A percentile compares a stretch with the other conserved stretches of the same genome.
Conservation (phyloP, 1,140 invertebrate genomes). For the Listronotus bonariensis region DNA sequence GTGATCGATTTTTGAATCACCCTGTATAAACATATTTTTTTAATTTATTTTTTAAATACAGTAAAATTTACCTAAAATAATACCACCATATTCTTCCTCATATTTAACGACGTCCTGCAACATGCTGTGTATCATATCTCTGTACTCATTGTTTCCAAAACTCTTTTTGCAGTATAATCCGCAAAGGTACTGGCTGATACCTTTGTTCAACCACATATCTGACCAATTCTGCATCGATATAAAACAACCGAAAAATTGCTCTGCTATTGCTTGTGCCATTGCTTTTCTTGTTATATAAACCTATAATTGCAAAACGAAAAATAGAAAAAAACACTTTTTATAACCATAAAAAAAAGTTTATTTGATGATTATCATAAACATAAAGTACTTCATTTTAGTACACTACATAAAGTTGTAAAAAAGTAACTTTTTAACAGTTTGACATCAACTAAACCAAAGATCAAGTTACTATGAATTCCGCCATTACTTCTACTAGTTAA, state of each 20-base stretch:
- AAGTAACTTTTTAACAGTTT: too few relatives aligned
- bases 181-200: constrained; percentile 91
- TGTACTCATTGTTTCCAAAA: constrained; percentile 98
- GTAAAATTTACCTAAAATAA: constrained; percentile 70
- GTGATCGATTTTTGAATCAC: too few relatives aligned
- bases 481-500: too few relatives aligned
- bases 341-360: too few relatives aligned
- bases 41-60: too few relatives aligned
- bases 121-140: constrained; percentile 86
- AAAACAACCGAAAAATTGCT: constrained; percentile 99
- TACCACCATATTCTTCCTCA: constrained; percentile 92
- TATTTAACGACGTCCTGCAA: constrained; percentile 82
- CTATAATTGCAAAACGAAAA: neutral
- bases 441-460: too few relatives aligned
- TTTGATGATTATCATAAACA: too few relatives aligned
- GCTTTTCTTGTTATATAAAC: constrained; percentile 83
- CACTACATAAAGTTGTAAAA: too few relatives aligned
- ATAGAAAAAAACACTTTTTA: too few relatives aligned
- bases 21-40: too few relatives aligned
- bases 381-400: too few relatives aligned
- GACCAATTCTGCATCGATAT: constrained; percentile 97
- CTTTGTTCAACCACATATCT: constrained; percentile 93
- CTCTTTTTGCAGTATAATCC: constrained; percentile 94
- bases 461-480: too few relatives aligned
- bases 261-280: constrained; percentile 93